Conservation (phyloP, 1,140 invertebrate species). For the Temnothorax longispinosus region DNA sequence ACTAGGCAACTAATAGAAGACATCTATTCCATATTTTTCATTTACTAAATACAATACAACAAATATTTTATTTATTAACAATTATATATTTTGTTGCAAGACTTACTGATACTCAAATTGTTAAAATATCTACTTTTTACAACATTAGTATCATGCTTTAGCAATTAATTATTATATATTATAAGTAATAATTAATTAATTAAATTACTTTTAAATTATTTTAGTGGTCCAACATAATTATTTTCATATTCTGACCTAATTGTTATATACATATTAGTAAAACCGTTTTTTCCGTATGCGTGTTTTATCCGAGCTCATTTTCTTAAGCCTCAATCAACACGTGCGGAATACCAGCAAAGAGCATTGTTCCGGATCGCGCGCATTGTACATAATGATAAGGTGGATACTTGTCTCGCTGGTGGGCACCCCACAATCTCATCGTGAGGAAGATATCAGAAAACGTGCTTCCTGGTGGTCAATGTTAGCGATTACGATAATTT, state of each 20-base stretch:
- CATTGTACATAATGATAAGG: not conserved
- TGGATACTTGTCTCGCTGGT: not conserved
- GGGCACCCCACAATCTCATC: not conserved
- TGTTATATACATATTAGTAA: no score
- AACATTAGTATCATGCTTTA: no score
- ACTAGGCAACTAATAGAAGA: not conserved
- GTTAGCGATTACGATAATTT: conserved; percentile 9
- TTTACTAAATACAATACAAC: not conserved
- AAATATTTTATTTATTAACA: not conserved
- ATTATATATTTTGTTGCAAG: not conserved
- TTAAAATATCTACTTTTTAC: no score
- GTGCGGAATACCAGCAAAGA: not conserved
- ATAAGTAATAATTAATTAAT: no score
- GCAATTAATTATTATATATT: no score
- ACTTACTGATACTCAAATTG: no score
- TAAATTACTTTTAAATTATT: no score
- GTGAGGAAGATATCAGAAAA: not conserved
- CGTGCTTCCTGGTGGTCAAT: not conserved
- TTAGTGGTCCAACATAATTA: no score
- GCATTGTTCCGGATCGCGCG: not conserved
- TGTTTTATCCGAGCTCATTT: not conserved
- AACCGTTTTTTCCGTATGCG: no score
- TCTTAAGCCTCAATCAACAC: not conserved
- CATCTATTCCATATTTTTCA: not conserved
- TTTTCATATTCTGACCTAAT: no score